phyloP scores from a whole-genome alignment of 2,797 vertebrate genomes.

The Channa striata region DNA sequence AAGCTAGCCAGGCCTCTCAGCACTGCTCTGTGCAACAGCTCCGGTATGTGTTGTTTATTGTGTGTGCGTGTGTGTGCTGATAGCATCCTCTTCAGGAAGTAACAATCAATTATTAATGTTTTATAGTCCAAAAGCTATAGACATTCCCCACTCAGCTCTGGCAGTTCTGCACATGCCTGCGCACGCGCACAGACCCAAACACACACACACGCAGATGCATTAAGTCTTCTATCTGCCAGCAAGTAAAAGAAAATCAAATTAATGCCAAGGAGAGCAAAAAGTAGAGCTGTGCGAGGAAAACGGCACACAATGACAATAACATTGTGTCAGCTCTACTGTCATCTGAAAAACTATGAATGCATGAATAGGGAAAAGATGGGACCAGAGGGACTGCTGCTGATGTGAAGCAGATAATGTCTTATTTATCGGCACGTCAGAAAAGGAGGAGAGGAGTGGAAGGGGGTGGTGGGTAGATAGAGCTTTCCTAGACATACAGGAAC shows the following conservation, averaged over 20 bases:
- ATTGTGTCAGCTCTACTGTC: slow-evolving; percentile 37
- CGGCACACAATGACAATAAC: slow-evolving; percentile 24
- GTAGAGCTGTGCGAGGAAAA: not conserved
- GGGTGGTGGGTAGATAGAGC: slow-evolving; percentile 22
- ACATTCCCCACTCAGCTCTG: slow-evolving; percentile 24
- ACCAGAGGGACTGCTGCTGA: slow-evolving; percentile 47
- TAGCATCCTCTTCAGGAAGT: slow-evolving; percentile 59
- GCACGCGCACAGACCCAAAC: not conserved
- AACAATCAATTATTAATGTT: slow-evolving; percentile 72
- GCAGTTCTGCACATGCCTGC: not conserved
- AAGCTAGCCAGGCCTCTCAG: slow-evolving; percentile 53
- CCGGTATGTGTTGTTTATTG: slow-evolving; percentile 28
- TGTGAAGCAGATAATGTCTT: slow-evolving; percentile 52
- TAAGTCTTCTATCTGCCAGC: slow-evolving; percentile 25
- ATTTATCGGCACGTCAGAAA: slow-evolving; percentile 67
- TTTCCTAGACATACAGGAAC: slow-evolving; percentile 11
- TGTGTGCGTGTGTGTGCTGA: slow-evolving; percentile 22
- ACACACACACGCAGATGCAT: slow-evolving; percentile 24
- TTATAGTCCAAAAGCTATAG: slow-evolving; percentile 30
- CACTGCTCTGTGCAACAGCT: slow-evolving; percentile 22
- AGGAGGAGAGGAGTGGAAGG: slow-evolving; percentile 14
- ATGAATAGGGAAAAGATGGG: slow-evolving; percentile 25
- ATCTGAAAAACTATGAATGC: slow-evolving; percentile 41
- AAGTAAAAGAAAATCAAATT: slow-evolving; percentile 25
- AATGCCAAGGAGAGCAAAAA: slow-evolving; percentile 2